phyloP scores from a whole-genome alignment of 2,888 invertebrate species.

The Oscheius sp. region DNA sequence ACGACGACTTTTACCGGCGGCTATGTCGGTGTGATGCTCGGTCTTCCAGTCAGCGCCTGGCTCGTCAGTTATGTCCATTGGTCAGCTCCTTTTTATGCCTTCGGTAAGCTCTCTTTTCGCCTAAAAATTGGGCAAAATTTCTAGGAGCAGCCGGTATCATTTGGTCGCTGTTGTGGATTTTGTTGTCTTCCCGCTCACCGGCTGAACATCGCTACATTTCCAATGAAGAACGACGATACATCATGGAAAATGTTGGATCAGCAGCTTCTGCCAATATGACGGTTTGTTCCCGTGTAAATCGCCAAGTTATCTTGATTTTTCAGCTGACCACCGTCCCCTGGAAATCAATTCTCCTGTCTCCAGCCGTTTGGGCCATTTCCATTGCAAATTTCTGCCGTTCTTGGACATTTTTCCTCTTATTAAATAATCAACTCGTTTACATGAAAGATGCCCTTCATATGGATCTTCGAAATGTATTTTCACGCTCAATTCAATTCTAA shows the following conservation, averaged over 20 bases:
- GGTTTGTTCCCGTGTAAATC: slow-evolving; percentile 79
- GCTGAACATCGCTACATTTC: slow-evolving; percentile 91
- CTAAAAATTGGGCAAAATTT: not conserved
- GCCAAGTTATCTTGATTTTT: slow-evolving; percentile 16
- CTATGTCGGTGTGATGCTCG: slow-evolving; percentile 95
- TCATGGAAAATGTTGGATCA: slow-evolving; percentile 78
- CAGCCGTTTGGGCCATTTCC: slow-evolving; percentile 98
- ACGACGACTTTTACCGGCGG: slow-evolving; percentile 95
- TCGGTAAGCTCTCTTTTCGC: slow-evolving; percentile 78
- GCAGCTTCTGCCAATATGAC: slow-evolving; percentile 50
- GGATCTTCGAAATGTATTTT: slow-evolving; percentile 85
- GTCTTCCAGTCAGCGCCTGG: slow-evolving; percentile 89
- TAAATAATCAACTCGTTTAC: slow-evolving; percentile 93
- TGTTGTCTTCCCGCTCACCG: slow-evolving; percentile 92
- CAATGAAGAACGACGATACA: slow-evolving; percentile 88
- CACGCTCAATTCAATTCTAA: not conserved
- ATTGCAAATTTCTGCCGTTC: slow-evolving; percentile 90
- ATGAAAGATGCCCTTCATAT: slow-evolving; percentile 90
- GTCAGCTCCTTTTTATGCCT: slow-evolving; percentile 95
- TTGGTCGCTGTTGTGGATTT: slow-evolving; percentile 83
- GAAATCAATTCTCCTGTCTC: slow-evolving; percentile 89
- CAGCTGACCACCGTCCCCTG: slow-evolving; percentile 80
- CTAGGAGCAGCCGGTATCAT: slow-evolving; percentile 80
- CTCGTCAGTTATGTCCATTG: slow-evolving; percentile 89
- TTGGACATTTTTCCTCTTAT: slow-evolving; percentile 97